Evolutionary conservation across 2,888 invertebrate genomes (phyloP).

Genomic region (Stenichneumon culpator): DNA sequence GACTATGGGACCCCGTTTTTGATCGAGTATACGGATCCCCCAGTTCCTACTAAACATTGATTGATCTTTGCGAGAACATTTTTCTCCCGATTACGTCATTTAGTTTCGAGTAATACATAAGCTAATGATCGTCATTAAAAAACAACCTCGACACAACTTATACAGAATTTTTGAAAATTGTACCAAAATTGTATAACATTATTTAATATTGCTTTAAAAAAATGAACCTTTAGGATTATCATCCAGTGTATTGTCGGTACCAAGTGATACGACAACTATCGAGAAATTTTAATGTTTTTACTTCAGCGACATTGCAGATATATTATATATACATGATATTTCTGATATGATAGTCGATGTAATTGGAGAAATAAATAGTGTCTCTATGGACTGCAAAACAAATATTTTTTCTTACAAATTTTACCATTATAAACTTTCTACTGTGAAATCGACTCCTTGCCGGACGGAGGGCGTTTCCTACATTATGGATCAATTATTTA

Average conservation of each 20-base stretch:
- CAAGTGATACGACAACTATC: conserved; percentile 39
- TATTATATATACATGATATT: conserved; percentile 56
- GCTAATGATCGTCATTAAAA: neutral
- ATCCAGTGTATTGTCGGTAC: neutral
- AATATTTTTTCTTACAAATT: neutral
- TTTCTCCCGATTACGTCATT: conserved; percentile 1
- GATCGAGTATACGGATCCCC: conserved; percentile 16
- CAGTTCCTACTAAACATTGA: conserved; percentile 41
- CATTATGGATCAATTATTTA: too few species aligned
- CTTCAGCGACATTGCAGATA: conserved; percentile 38
- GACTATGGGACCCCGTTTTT: conserved; percentile 28
- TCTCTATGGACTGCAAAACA: conserved; percentile 29
- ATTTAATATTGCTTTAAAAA: conserved; percentile 10
- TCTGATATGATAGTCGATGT: conserved; percentile 64
- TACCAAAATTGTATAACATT: neutral
- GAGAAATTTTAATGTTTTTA: conserved; percentile 62
- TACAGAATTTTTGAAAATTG: conserved; percentile 5
- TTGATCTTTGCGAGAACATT: conserved; percentile 32
- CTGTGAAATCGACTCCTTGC: neutral
- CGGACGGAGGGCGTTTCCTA: too few species aligned
- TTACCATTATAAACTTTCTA: neutral
- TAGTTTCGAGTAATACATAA: neutral
- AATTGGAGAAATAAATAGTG: conserved; percentile 55
- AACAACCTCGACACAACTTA: conserved; percentile 1
- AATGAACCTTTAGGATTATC: conserved; percentile 30